Percentiles rank a stretch among this genome's conserved stretches.
Evolutionary conservation across 2,113 vertebrate species (phyloP).

Genomic region (Hydrochoerus hydrochaeris): DNA sequence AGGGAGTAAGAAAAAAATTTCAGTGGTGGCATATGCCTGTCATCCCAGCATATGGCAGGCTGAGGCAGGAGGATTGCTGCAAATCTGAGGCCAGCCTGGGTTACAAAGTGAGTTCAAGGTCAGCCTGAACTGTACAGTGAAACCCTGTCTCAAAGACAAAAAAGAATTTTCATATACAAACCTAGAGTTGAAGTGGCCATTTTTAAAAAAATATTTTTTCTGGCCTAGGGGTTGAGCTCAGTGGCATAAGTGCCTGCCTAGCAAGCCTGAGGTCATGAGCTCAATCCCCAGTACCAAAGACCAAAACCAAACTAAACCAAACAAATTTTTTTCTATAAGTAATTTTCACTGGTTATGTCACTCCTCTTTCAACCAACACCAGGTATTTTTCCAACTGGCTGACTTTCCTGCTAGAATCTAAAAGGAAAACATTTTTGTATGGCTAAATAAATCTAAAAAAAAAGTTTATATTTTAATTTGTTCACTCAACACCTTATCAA

Average conservation of each 20-base stretch:
- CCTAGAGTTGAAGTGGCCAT: constrained; percentile 21
- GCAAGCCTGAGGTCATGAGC: too few species aligned
- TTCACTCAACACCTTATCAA: constrained; percentile 57
- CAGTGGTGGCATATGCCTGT: not conserved
- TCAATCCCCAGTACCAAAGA: too few species aligned
- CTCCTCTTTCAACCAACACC: not conserved
- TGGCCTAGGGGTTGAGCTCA: too few species aligned
- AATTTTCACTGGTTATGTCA: constrained; percentile 66
- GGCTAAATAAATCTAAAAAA: constrained; percentile 67
- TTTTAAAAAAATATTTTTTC: constrained; percentile 23
- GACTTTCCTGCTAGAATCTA: constrained; percentile 55
- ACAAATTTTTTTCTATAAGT: constrained; percentile 5
- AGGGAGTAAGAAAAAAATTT: constrained; percentile 22
- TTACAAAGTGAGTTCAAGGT: too few species aligned
- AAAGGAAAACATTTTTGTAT: constrained; percentile 58
- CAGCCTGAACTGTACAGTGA: too few species aligned
- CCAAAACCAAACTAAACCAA: too few species aligned
- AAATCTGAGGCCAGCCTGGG: too few species aligned
- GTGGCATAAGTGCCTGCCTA: too few species aligned
- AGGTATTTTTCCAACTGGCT: constrained; percentile 46
- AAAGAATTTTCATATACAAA: constrained; percentile 45
- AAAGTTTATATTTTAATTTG: constrained; percentile 42
- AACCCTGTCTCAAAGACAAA: too few species aligned
- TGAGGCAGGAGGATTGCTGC: too few species aligned
- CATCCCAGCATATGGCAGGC: too few species aligned